Evolutionary conservation across 1,140 invertebrate genomes (phyloP).

Genomic region (Pogonognathellus flavescens): DNA sequence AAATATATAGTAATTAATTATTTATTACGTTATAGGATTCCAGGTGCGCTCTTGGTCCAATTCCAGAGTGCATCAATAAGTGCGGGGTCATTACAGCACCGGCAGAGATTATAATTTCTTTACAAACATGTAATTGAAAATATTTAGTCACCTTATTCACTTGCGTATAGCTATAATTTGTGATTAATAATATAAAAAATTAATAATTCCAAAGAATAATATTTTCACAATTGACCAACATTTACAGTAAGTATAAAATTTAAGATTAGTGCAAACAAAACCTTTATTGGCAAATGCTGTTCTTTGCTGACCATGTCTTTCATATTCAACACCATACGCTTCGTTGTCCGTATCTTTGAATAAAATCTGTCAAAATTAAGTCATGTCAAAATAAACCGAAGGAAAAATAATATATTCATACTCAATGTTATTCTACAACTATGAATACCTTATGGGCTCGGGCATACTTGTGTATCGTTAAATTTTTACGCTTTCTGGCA

Average conservation of each 20-base stretch:
- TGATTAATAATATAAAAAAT: too few relatives aligned
- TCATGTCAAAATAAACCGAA: too few relatives aligned
- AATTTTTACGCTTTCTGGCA: constrained; percentile 47
- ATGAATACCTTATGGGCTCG: constrained; percentile 35
- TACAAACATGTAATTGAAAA: too few relatives aligned
- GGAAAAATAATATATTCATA: too few relatives aligned
- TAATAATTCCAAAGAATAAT: too few relatives aligned
- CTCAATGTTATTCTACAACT: too few relatives aligned
- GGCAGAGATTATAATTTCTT: constrained; percentile 44
- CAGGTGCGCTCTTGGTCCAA: constrained; percentile 71
- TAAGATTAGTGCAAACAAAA: too few relatives aligned
- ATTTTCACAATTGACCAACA: too few relatives aligned
- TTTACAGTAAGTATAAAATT: too few relatives aligned
- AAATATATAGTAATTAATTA: too few relatives aligned
- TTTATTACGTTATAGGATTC: constrained; percentile 66
- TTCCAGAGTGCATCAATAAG: constrained; percentile 70
- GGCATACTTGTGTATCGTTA: constrained; percentile 54
- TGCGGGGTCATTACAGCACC: constrained; percentile 33
- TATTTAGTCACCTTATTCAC: too few relatives aligned
- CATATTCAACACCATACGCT: constrained; percentile 53
- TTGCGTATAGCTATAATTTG: too few relatives aligned
- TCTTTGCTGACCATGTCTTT: constrained; percentile 50
- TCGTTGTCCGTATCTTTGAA: constrained; percentile 35
- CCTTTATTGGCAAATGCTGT: constrained; percentile 39
- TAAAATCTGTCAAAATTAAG: constrained; percentile 9